Base-by-base conservation (phyloP, 1,140 invertebrate genomes). In the Camponotus pennsylvanicus region DNA sequence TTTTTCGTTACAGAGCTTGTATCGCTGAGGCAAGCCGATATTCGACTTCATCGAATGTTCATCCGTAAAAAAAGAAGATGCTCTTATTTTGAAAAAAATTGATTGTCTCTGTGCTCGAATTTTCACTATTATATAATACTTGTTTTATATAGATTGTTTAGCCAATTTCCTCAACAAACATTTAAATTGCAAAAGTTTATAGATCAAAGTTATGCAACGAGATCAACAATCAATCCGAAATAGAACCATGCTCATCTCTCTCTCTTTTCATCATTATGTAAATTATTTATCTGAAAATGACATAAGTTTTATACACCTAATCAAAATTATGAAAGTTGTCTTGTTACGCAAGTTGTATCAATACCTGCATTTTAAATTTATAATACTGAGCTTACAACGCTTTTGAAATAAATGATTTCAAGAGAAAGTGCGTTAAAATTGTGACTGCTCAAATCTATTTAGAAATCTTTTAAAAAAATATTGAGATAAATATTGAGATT, bases 1-100 rank as follows among this genome's bases (percentile, higher is more conserved):
- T 88, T 82, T 86, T 83, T 71, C 40, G n/a, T 18, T 69, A 15
- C 77, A 11, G 32, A 40, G 34, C 18, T 71, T 75, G 55, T 75
- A 49, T 45, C 40, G 32, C n/a, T 13, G 55, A 49, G 6, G 21
- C 40, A 40, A 75, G 27, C n/a, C 32, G 40, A 61, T 42, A 15
- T 63, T 61, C 8, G 9, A 73, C 13, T 75, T 4, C n/a, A 27
- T 27, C 27, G 37, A 45, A 3, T 7, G 34, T 11, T 7, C 27
- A 34, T 11, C 7, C 32, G 3, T 71, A n/a, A 42, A 57, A 70
- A 80, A 37, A 37, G 0, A 32, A 3, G 21, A 6, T 34, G 27
- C 52, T 21, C 7, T 27, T 9, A 27, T 40, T 34, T 27, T 8
- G 64, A 70, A 32, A 57, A 57, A 9, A 70, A 55, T 55, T 13